phyloP scores from a whole-genome alignment of 1,140 invertebrate genomes.

The Drosophila santomea region DNA sequence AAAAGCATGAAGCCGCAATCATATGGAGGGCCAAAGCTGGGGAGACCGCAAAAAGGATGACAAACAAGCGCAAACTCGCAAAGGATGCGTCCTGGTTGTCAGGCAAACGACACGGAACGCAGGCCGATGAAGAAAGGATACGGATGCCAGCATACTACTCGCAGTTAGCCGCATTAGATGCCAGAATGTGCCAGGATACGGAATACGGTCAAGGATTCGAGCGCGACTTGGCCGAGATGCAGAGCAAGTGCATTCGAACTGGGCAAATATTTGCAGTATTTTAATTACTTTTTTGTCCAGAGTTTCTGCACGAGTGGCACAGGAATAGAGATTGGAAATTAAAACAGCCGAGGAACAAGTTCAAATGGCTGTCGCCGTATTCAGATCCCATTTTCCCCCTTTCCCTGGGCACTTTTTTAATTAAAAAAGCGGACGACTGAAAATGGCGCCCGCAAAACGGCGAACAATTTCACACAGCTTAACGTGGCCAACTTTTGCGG shows the following conservation, averaged over 20 bases:
- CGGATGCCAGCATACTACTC: background rate
- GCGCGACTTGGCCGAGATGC: conserved; percentile 15
- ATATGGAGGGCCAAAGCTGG: conserved; percentile 39
- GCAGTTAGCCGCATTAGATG: conserved; percentile 21
- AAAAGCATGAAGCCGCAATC: conserved; percentile 61
- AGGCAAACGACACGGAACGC: conserved; percentile 42
- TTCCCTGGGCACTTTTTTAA: conserved; percentile 66
- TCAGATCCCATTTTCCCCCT: no score
- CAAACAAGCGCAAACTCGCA: conserved; percentile 58
- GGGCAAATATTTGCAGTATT: conserved; percentile 50
- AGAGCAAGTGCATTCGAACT: conserved; percentile 34
- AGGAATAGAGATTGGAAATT: conserved; percentile 43
- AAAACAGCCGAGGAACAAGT: conserved; percentile 57
- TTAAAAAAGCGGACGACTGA: conserved; percentile 50
- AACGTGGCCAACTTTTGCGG: conserved; percentile 30
- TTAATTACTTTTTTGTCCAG: conserved; percentile 53
- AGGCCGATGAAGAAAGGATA: conserved; percentile 42
- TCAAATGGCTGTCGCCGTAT: conserved; percentile 43
- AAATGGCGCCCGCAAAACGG: conserved; percentile 40
- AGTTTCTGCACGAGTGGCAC: conserved; percentile 13
- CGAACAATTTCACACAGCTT: conserved; percentile 61
- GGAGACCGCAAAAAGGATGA: conserved; percentile 59
- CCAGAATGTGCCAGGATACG: conserved; percentile 4
- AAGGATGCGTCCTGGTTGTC: conserved; percentile 53
- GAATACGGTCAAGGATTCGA: conserved; percentile 44